Conservation (phyloP, 2,113 vertebrate genomes). For the Stigmatopora argus region DNA sequence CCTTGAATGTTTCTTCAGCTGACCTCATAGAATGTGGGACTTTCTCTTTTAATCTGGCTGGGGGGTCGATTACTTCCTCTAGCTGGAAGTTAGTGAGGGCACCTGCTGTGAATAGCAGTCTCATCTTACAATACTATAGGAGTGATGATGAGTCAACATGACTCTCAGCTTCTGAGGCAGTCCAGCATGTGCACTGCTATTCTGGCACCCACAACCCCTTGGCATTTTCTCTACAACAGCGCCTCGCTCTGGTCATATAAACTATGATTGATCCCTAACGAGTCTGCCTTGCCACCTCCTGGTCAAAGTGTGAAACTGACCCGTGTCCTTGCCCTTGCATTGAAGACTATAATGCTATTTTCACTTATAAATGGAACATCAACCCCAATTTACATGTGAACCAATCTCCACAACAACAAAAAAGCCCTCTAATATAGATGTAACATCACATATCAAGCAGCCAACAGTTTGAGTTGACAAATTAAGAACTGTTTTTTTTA, state of each 20-base stretch:
- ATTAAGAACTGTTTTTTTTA: neutral
- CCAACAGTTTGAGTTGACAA: neutral
- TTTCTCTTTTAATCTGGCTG: constrained; percentile 18
- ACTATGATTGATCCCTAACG: neutral
- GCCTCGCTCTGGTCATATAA: constrained; percentile 22
- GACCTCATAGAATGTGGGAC: constrained; percentile 37
- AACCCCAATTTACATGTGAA: neutral
- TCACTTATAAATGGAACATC: neutral
- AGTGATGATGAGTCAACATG: constrained; percentile 39
- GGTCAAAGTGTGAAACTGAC: constrained; percentile 1
- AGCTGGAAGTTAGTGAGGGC: constrained; percentile 25
- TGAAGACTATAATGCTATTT: neutral
- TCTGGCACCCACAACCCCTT: constrained; percentile 30
- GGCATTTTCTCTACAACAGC: constrained; percentile 14
- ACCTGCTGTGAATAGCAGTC: constrained; percentile 3
- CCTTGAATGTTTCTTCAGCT: constrained; percentile 7
- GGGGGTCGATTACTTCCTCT: constrained; percentile 24
- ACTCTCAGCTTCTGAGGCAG: constrained; percentile 18
- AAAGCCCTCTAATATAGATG: no score
- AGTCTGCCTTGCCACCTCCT: constrained; percentile 31
- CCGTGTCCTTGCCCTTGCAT: neutral
- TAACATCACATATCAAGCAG: no score
- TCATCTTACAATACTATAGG: constrained; percentile 17
- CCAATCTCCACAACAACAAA: no score
- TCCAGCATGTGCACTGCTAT: neutral